Evolutionary conservation across 2,888 invertebrate species (phyloP).

Genomic region (Tenthredo mesomela): DNA sequence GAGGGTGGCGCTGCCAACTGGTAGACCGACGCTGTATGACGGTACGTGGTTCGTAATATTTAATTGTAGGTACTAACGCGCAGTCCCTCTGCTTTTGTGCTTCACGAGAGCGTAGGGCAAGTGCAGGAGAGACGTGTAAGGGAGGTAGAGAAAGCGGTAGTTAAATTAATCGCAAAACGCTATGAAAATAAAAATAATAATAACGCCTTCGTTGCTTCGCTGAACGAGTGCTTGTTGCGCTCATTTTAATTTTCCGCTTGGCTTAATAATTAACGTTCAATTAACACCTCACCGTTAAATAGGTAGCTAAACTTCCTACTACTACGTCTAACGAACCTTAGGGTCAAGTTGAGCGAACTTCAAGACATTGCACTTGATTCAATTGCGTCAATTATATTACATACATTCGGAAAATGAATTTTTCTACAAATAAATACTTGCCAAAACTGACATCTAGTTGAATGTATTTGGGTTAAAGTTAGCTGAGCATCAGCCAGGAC

Average conservation of each 20-base stretch:
- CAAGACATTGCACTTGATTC: not conserved
- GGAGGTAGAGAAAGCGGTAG: conserved; percentile 32
- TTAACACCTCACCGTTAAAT: conserved; percentile 22
- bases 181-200: conserved; percentile 68
- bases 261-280: conserved; percentile 34
- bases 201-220: conserved; percentile 54
- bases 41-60: conserved; percentile 53
- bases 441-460: not conserved
- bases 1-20: conserved; percentile 42
- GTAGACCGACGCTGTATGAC: conserved; percentile 29
- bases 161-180: conserved; percentile 69
- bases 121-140: conserved; percentile 15
- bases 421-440: not conserved
- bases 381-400: not conserved
- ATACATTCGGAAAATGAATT: not conserved
- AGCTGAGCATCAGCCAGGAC: not conserved
- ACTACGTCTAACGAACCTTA: conserved; percentile 21
- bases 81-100: conserved; percentile 37
- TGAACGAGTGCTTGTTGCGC: conserved; percentile 38
- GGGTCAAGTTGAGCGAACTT: not conserved
- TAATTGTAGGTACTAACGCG: conserved; percentile 49
- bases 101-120: conserved; percentile 26
- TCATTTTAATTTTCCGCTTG: conserved; percentile 35
- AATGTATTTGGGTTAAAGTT: not conserved
- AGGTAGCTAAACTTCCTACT: conserved; percentile 20